Base-by-base conservation (phyloP, 1,140 invertebrate genomes). In the Mya arenaria region DNA sequence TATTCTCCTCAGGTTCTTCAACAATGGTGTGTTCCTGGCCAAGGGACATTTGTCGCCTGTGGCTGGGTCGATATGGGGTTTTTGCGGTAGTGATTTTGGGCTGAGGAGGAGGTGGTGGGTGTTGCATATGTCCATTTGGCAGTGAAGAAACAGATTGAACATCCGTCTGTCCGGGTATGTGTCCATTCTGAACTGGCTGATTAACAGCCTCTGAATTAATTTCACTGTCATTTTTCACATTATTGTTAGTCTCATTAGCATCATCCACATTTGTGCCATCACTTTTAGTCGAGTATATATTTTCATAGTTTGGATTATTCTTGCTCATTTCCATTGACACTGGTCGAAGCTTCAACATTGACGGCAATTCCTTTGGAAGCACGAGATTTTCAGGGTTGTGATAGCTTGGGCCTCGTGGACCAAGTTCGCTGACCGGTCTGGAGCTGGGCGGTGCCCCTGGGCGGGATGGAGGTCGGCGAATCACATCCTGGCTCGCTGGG, bases 271-370 rank as follows among this genome's bases (percentile, higher is more conserved):
- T 73, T 28, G 65, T 62, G 13, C 63, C 62, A 34, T 65, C 34
- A 69, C 68, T 81, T 81, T 60, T 66, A 71, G 60, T 71, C 8
- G 36, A 28, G 41, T 83, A 62, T 5, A 71, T 17, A 32, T 69
- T 77, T 19, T 83, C 65, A 56, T 66, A 86, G 0, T 89, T 86
- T 1, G 86, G 85, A 55, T 86, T 84, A 63, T 84, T 79, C 66
- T 86, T 87, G 30, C 80, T 83, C 17, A 89, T 55, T 60, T 89
- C 86, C 68, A 86, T 86, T 6, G 87, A 89, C 1, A 89, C 85
- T 17, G 87, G 87, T 23, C 85, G 62, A 6, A 89, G 69, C 25
- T 84, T 83, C 4, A 84, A 28, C 10, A 82, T 72, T 28, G 79
- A 72, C 19, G 75, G 58, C 5, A 79, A 36, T 10, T 84, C 82